These are phyloP conservation scores for Porites cylindrica DNA, from an alignment of 92 coral and sea anemone species.

Conservation along the genomic window DNA sequence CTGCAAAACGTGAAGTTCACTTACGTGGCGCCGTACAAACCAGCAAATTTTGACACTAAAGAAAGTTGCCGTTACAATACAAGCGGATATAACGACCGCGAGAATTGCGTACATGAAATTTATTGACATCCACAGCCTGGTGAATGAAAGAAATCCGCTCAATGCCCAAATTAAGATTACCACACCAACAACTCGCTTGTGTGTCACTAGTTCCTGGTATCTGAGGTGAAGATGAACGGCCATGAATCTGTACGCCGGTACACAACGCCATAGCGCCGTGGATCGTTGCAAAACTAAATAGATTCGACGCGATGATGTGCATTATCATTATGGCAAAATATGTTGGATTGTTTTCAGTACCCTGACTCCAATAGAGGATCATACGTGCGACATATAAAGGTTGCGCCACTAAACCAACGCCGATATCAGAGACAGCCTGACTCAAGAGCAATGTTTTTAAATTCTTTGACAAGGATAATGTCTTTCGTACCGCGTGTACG, in stretches of 20 bases:
- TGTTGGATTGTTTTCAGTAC: no score
- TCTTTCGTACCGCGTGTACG: conserved; percentile 1
- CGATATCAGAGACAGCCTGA: conserved; percentile 12
- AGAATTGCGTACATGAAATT: background rate
- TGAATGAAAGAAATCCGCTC: background rate
- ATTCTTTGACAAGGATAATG: conserved; percentile 3
- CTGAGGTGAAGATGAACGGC: background rate
- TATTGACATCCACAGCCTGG: background rate
- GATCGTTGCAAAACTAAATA: no score
- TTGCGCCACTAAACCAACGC: no score
- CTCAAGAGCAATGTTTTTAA: conserved; percentile 25
- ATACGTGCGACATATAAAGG: no score
- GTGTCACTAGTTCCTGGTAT: conserved; percentile 6
- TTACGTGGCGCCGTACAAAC: background rate
- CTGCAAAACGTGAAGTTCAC: background rate
- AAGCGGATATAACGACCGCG: background rate
- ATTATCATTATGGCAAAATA: no score
- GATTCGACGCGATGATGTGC: no score
- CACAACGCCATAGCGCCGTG: background rate
- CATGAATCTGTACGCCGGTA: conserved; percentile 4
- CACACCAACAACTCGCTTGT: background rate
- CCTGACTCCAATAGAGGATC: no score
- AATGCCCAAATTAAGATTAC: background rate
- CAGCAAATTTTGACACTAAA: background rate
- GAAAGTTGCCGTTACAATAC: background rate